Evolutionary conservation across 2,113 vertebrate genomes (phyloP), one percentile per base, ranked within the genome.

Genomic region (Steatornis caripensis): DNA sequence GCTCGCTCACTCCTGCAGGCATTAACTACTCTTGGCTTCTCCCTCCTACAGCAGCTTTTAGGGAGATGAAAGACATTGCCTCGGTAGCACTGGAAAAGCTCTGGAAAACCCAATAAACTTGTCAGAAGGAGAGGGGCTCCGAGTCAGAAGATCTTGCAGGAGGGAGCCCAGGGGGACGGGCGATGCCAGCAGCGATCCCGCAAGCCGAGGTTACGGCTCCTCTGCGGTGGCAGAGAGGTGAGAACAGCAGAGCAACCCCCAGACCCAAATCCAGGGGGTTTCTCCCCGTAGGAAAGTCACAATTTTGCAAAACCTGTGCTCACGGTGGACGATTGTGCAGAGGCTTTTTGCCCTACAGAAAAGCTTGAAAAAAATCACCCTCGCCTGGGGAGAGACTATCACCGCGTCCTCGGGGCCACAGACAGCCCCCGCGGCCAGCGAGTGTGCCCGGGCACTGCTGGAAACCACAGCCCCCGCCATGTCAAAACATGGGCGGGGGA

Each of bases 261-360:
- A 68, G 43, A 54, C 32, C 53, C 65, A 74, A 60, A 78, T 6
- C 65, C 5, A 0, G 3, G 39, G 15, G 11, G 6, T 5, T 27
- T 48, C 5, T 41, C 54, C 69, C 65, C 64, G 54, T 22, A 88
- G 79, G 60, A 75, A 60, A 74, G 54, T 19, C 60, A 51, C 17
- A 5, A 14, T 32, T 75, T 65, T 80, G 49, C 84, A 15, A 60
- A 78, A 69, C 14, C 62, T 27, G 3, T 1, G 9, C 41, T 23
- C 12, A 1, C 36, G 7, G 7, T 8, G 20, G 39, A 26, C 2
- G 16, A 27, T 3, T 14, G 1, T 2, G 7, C 1, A 2, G 34
- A 81, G 29, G 11, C 60, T 7, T 36, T 30, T 46, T 11, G 19
- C 19, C 11, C 43, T 32, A 12, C 8, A 62, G 60, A 78, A 78